Conservation (phyloP, 2,797 vertebrate species). For the Ptychadena robeensis region DNA sequence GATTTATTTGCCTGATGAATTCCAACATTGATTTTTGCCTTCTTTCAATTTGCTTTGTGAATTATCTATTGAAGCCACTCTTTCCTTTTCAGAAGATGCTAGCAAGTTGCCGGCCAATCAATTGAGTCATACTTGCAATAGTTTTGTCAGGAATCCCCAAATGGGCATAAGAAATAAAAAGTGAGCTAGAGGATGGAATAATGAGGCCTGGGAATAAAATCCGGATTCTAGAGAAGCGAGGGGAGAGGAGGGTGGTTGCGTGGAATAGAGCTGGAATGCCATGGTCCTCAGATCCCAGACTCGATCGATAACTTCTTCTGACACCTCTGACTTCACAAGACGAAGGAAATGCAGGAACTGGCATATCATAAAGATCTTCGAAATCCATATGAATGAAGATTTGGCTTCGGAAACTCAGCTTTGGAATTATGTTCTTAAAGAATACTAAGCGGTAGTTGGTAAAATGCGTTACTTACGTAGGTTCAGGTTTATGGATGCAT, state of each 20-base stretch:
- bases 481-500: neutral
- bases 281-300: slow-evolving; percentile 68
- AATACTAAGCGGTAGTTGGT: slow-evolving; percentile 62
- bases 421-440: slow-evolving; percentile 27
- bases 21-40: slow-evolving; percentile 71
- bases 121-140: slow-evolving; percentile 71
- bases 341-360: slow-evolving; percentile 47
- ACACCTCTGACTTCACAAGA: slow-evolving; percentile 68
- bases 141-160: slow-evolving; percentile 76
- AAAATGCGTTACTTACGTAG: slow-evolving; percentile 30
- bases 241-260: slow-evolving; percentile 57
- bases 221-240: slow-evolving; percentile 65
- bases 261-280: slow-evolving; percentile 61
- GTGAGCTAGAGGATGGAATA: slow-evolving; percentile 64
- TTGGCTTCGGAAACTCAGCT: slow-evolving; percentile 43
- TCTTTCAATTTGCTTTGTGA: slow-evolving; percentile 72
- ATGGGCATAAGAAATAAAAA: slow-evolving; percentile 68
- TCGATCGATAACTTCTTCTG: slow-evolving; percentile 71
- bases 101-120: slow-evolving; percentile 69
- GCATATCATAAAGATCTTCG: slow-evolving; percentile 12
- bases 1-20: slow-evolving; percentile 71
- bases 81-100: slow-evolving; percentile 65
- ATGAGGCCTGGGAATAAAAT: slow-evolving; percentile 69
- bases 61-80: slow-evolving; percentile 73
- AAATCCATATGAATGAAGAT: slow-evolving; percentile 28